Percentiles rank a stretch among this genome's conserved stretches.
These are phyloP conservation scores for Rapana venosa DNA, from an alignment of 2,888 invertebrate species.

Conservation along the genomic window DNA sequence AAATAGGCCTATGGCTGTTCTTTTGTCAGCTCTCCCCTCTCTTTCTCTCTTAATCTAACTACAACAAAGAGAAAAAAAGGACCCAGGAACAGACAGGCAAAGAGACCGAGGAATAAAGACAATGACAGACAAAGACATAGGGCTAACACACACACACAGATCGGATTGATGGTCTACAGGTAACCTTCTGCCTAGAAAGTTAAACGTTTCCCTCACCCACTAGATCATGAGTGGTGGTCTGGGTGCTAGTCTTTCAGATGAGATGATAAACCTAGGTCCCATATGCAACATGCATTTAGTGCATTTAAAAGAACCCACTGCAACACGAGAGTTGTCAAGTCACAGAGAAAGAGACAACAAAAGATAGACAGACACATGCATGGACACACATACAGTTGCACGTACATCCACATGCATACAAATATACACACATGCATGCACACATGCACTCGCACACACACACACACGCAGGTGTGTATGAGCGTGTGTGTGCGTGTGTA, in stretches of 20 bases:
- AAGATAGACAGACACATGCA: neutral
- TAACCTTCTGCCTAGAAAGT: no score
- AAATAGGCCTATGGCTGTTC: no score
- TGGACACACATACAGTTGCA: neutral
- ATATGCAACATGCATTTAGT: no score
- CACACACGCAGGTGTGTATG: neutral
- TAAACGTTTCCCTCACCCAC: no score
- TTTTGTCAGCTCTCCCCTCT: no score
- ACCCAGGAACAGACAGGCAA: neutral
- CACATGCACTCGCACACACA: neutral
- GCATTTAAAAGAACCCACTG: no score
- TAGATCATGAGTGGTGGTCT: no score
- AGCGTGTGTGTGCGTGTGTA: neutral
- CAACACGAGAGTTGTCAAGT: no score
- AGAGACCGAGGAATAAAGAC: neutral
- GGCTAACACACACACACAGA: neutral
- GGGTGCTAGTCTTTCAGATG: no score
- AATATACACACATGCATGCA: neutral
- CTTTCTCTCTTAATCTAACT: no score
- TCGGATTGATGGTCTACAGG: neutral
- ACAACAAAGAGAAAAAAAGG: no score
- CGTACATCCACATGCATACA: neutral
- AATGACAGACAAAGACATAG: neutral
- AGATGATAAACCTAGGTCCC: no score
- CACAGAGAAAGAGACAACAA: neutral